phyloP scores from a whole-genome alignment of 1,140 invertebrate species.

The Drosophila mayri region DNA sequence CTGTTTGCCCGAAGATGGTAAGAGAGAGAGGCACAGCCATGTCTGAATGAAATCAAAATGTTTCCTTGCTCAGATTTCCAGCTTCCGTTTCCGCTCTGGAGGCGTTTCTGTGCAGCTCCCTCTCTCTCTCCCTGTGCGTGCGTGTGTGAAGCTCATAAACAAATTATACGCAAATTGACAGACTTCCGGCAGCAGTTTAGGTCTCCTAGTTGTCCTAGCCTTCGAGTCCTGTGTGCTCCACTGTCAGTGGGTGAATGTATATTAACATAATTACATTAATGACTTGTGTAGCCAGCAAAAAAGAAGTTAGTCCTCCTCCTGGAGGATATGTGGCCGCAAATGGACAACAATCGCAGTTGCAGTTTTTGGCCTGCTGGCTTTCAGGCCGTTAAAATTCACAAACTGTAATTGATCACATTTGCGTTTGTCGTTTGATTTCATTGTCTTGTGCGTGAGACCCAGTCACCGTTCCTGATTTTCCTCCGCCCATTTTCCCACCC shows the following conservation, averaged over 20 bases:
- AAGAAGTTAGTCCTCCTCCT: neutral
- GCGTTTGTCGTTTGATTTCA: slow-evolving; percentile 77
- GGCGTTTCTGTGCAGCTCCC: slow-evolving; percentile 9
- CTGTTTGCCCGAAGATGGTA: neutral
- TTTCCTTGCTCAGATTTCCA: slow-evolving; percentile 50
- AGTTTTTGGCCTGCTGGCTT: slow-evolving; percentile 18
- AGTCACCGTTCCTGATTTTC: slow-evolving; percentile 2
- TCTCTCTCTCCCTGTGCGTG: neutral
- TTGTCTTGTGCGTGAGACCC: slow-evolving; percentile 65
- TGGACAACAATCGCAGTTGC: slow-evolving; percentile 59
- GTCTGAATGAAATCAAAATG: slow-evolving; percentile 48
- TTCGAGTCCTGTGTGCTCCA: neutral
- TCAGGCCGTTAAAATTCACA: slow-evolving; percentile 65
- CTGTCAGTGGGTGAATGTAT: slow-evolving; percentile 3
- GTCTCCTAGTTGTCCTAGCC: slow-evolving; percentile 20
- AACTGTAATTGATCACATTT: slow-evolving; percentile 82
- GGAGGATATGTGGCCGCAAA: slow-evolving; percentile 40
- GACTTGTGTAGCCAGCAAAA: slow-evolving; percentile 67
- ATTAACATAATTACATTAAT: slow-evolving; percentile 81
- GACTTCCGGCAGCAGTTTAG: slow-evolving; percentile 61
- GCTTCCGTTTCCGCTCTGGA: slow-evolving; percentile 52
- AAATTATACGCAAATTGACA: slow-evolving; percentile 80
- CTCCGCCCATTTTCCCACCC: slow-evolving; percentile 7
- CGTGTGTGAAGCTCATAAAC: slow-evolving; percentile 69
- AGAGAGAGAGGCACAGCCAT: neutral